Base-by-base conservation (phyloP, 2,888 invertebrate genomes). In the Aleiodes leptofemur region DNA sequence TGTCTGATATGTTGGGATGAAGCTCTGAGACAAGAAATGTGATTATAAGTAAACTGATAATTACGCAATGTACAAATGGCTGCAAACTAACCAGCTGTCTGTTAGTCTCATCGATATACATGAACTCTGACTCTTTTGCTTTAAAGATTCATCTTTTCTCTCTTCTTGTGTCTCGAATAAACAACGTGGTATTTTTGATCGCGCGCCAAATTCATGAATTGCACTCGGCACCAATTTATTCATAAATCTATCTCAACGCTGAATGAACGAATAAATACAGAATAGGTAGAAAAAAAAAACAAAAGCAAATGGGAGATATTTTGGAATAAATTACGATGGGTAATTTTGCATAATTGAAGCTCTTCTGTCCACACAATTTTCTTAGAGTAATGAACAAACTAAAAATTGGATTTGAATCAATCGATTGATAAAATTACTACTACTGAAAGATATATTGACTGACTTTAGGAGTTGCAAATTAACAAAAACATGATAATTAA, bases 401-500 rank as follows among this genome's bases (percentile, higher is more conserved):
- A 3, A 5, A 38, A 38, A 38, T 38, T 38, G 4, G 8, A 38
- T 38, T 38, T 23, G 23, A 23, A 23, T 23, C 38, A 38, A 38
- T 38, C 38, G 23, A 23, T 23, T 23, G 23, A 23, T 23, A 23
- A 23, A 23, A 23, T 38, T 38, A 5, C 43, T 8, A 43, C 11
- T 43, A 0, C 43, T 43, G 7, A 43, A 43, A 43, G 2, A 3
- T 8, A 43, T 43, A 43, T 43, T 9, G 43, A 43, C 0, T 43
- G 43, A 8, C 11, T 6, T 9, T 8, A 43, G 11, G 9, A 43
- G 9, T 43, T 3, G 9, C 0, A 43, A 43, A 43, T 43, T 43
- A 43, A 43, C 3, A 43, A 76, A 72, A 76, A 74, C 53, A 16
- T 13, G 64, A 70, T 57, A 76, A 77, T 74, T 72, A 74, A 73